A percentile compares a stretch with the other conserved stretches of the same genome.
Conservation (phyloP, 2,797 vertebrate genomes). For the Mastacembelus armatus region DNA sequence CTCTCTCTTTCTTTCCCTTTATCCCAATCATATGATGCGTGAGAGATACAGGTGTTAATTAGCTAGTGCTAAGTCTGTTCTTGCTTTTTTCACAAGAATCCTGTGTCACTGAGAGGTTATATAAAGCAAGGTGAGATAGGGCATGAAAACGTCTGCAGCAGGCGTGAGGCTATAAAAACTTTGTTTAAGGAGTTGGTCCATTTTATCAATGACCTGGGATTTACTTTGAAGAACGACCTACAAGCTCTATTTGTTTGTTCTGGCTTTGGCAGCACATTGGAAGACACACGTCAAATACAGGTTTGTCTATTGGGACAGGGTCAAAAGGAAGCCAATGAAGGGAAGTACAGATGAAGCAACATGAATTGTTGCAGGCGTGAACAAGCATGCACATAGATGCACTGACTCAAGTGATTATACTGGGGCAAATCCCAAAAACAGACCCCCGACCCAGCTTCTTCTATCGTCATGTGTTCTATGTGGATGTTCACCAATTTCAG, state of each 20-base stretch:
- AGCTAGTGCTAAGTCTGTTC: constrained; percentile 40
- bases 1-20: constrained; percentile 6
- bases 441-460: no score
- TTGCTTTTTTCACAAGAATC: constrained; percentile 47
- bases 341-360: constrained; percentile 22
- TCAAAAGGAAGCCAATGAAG: constrained; percentile 56
- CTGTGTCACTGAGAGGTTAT: constrained; percentile 47
- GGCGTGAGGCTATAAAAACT: constrained; percentile 35
- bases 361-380: background rate
- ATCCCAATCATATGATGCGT: constrained; percentile 43
- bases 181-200: constrained; percentile 23
- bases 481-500: no score
- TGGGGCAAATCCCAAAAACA: constrained; percentile 15
- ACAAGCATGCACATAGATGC: constrained; percentile 5
- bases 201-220: constrained; percentile 18
- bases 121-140: constrained; percentile 46
- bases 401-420: constrained; percentile 14
- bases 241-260: constrained; percentile 34
- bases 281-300: constrained; percentile 52
- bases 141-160: background rate
- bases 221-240: constrained; percentile 9
- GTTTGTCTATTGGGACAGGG: constrained; percentile 46
- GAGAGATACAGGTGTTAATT: constrained; percentile 74
- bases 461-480: no score
- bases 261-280: background rate